Base-by-base conservation (phyloP, 2,113 vertebrate species). In the Psammodynastes pulverulentus region DNA sequence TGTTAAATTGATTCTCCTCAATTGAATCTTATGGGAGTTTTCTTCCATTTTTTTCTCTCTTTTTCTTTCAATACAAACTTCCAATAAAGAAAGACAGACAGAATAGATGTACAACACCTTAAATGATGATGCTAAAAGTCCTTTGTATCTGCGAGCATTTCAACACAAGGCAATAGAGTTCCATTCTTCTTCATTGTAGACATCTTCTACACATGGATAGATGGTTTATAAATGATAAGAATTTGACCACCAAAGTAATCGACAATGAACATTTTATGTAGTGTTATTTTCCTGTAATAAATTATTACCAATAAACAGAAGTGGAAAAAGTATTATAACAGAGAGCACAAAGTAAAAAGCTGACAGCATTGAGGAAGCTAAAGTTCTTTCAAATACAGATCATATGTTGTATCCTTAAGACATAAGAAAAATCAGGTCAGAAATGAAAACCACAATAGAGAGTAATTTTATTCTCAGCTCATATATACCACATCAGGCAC, bases 281-380 rank as follows among this genome's bases (percentile, higher is more conserved):
- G 45, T 93, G 34, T 91, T 94, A 92, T 53, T 92, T 95, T 87
- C 91, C 94, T 96, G 92, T 95, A 95, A 93, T 96, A 95, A 96
- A 95, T 96, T 95, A 94, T 95, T 95, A 95, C 89, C 49, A 92
- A 92, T 91, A 96, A 96, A 94, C 19, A 0, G 89, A 95, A 95
- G 91, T 84, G 90, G 92, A 91, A 87, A 96, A 96, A 95, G 15
- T 88, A 88, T 95, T 95, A 96, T 67, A 97, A 95, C 94, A 95
- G 91, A 94, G 54, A 95, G 88, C 92, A 95, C 45, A 79, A 54
- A 94, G 92, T 53, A 9, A 93, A 95, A 95, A 90, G 90, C 58
- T 72, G 88, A 91, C 89, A 92, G 90, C 88, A 43, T 85, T 87
- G 39, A 95, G 89, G 92, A 91, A 92, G 95, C 43, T 87, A 90